These are phyloP conservation scores for Parnassius smintheus DNA, from an alignment of 2,888 invertebrate species.

Conservation along the genomic window DNA sequence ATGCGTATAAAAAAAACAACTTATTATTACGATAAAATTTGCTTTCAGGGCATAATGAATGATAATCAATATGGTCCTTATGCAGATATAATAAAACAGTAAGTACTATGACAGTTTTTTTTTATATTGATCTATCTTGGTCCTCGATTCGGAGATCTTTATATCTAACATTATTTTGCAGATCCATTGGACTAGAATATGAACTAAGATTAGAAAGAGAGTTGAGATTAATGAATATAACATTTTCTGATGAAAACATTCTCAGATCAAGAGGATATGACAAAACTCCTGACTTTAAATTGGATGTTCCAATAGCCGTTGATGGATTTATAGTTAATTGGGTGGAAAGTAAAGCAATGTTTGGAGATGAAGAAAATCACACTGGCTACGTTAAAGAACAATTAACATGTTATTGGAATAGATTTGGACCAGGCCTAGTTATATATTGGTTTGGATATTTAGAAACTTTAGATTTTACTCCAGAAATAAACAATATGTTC, in stretches of 20 bases:
- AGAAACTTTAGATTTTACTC: constrained; percentile 84
- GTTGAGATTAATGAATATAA: constrained; percentile 72
- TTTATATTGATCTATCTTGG: background rate
- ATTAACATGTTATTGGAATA: constrained; percentile 93
- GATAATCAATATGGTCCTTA: constrained; percentile 93
- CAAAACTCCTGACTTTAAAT: constrained; percentile 96
- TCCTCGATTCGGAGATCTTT: background rate
- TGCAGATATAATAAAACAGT: constrained; percentile 89
- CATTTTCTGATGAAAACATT: constrained; percentile 87
- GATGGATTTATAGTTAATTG: constrained; percentile 94
- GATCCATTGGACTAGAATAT: constrained; percentile 92
- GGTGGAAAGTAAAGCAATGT: constrained; percentile 98
- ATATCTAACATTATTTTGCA: constrained; percentile 46
- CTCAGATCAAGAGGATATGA: constrained; percentile 92
- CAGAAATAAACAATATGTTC: constrained; percentile 83
- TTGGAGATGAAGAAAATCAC: constrained; percentile 92
- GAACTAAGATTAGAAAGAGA: constrained; percentile 87
- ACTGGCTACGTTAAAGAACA: constrained; percentile 91
- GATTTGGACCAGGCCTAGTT: constrained; percentile 96
- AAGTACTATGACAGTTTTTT: constrained; percentile 49
- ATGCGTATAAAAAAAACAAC: too few relatives aligned
- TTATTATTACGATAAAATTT: background rate
- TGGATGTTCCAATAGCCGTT: constrained; percentile 93
- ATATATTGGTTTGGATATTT: constrained; percentile 97
- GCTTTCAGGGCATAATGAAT: constrained; percentile 86